Evolutionary conservation across 2,888 invertebrate species (phyloP).

Genomic region (Prosopocoilus inquinatus): DNA sequence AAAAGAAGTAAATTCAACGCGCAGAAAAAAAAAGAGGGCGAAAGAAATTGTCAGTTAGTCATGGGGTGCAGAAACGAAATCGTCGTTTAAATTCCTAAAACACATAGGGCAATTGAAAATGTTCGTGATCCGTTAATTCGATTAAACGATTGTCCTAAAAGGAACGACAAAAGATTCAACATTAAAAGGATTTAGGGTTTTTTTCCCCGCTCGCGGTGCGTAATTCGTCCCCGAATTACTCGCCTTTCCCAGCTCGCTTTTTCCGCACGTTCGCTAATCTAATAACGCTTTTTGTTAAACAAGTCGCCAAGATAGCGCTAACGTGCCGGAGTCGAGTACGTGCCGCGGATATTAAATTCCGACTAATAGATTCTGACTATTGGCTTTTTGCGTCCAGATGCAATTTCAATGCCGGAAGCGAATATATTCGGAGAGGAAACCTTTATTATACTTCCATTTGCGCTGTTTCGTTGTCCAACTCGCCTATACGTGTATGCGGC

Average conservation of each 20-base stretch:
- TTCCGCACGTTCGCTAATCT: constrained; percentile 28
- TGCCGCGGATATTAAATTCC: constrained; percentile 31
- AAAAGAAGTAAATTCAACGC: background rate
- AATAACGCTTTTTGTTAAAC: constrained; percentile 28
- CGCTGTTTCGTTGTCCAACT: constrained; percentile 27
- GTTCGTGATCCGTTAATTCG: constrained; percentile 28
- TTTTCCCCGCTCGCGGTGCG: constrained; percentile 29
- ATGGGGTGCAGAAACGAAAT: constrained; percentile 1
- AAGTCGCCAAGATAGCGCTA: constrained; percentile 24
- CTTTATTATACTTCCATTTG: constrained; percentile 33
- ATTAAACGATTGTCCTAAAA: constrained; percentile 29
- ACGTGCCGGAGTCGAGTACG: constrained; percentile 27
- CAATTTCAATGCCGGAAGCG: constrained; percentile 29
- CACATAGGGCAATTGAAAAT: constrained; percentile 24
- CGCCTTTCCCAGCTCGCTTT: constrained; percentile 1
- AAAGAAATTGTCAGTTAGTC: background rate
- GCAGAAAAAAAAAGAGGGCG: background rate
- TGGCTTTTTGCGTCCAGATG: constrained; percentile 29
- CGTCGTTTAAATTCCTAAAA: constrained; percentile 18
- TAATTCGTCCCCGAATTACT: constrained; percentile 23
- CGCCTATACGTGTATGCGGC: constrained; percentile 28
- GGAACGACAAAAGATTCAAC: constrained; percentile 28
- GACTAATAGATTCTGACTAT: constrained; percentile 34
- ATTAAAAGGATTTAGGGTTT: constrained; percentile 31
- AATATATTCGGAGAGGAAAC: constrained; percentile 30